Evolutionary conservation across 2,888 invertebrate genomes (phyloP), one percentile per base, ranked within the genome.

Genomic region (Tiliacea aurago): DNA sequence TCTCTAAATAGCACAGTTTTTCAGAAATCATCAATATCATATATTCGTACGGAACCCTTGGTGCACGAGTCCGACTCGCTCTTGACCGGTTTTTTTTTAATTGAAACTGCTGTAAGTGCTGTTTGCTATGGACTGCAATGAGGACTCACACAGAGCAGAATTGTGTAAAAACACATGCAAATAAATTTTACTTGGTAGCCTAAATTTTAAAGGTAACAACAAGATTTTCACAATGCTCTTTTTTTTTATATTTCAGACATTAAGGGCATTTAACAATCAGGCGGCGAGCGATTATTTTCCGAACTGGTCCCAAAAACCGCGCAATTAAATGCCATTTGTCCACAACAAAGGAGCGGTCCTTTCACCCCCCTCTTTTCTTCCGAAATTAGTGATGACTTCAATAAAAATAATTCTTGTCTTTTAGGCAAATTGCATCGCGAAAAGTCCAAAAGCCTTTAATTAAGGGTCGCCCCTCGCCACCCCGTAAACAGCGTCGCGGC

Each of bases 351-450:
- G 94, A 87, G 83, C 89, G 86, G 88, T 86, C 90, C 88, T 72
- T 64, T 79, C 76, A 82, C 82, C 84, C 88, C 88, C 92, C 91
- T 91, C 91, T 91, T 93, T 93, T 93, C 92, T 92, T 90, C 86
- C 88, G 91, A 96, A 96, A 96, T 96, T 96, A 96, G 96, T 96
- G 96, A 96, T 96, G 96, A 95, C 96, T 96, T 96, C 96, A 96
- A 96, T 96, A 96, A 96, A 96, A 96, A 96, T 96, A 96, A 96
- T 96, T 96, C 96, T 95, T 95, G 96, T 96, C 96, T 96, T 96
- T 96, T 95, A 96, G 89, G 94, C 95, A 96, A 96, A 96, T 96
- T 96, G 96, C 96, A 95, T 95, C 95, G 95, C 94, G 95, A 95
- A 95, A 95, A 94, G 96, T 95, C 95, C 95, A 91, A 95, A 96